A percentile compares a stretch with the other conserved stretches of the same genome.
Conservation (phyloP, 92 coral and sea anemone genomes). For the Plumapathes pennacea region DNA sequence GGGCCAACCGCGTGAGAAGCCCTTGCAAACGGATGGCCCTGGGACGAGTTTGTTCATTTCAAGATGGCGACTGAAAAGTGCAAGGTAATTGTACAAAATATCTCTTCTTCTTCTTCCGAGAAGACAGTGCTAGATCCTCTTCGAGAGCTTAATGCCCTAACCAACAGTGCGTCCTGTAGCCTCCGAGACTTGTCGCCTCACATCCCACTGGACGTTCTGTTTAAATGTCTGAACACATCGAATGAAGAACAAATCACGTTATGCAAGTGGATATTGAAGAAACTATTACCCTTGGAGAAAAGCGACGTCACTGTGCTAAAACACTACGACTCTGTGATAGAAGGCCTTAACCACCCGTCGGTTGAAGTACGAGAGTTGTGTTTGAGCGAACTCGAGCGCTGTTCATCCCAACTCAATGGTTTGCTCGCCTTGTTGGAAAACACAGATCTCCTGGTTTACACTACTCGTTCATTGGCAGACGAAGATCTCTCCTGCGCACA, state of each 20-base stretch:
- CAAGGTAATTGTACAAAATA: constrained; percentile 61
- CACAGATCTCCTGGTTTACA: constrained; percentile 75
- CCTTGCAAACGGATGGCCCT: no score
- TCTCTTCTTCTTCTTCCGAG: constrained; percentile 59
- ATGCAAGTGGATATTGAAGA: constrained; percentile 76
- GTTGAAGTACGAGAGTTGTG: constrained; percentile 89
- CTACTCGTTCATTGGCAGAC: constrained; percentile 67
- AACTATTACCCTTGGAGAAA: constrained; percentile 71
- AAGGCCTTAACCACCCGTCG: constrained; percentile 90
- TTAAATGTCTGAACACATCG: constrained; percentile 62
- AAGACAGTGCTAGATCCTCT: constrained; percentile 38
- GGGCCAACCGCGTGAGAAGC: no score
- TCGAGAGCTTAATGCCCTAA: constrained; percentile 61
- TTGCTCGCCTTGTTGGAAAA: constrained; percentile 72
- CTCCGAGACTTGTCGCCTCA: constrained; percentile 58
- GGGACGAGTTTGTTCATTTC: no score
- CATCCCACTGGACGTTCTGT: constrained; percentile 57
- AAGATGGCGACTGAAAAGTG: constrained; percentile 85
- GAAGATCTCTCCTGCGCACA: constrained; percentile 66
- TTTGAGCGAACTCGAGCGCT: constrained; percentile 75
- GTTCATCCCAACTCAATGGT: constrained; percentile 78
- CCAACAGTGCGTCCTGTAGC: constrained; percentile 56
- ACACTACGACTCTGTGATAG: constrained; percentile 81
- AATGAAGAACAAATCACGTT: constrained; percentile 63
- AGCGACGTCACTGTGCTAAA: constrained; percentile 68